These are phyloP conservation scores for Garra rufa DNA, from an alignment of 2,113 vertebrate genomes.

Conservation along the genomic window DNA sequence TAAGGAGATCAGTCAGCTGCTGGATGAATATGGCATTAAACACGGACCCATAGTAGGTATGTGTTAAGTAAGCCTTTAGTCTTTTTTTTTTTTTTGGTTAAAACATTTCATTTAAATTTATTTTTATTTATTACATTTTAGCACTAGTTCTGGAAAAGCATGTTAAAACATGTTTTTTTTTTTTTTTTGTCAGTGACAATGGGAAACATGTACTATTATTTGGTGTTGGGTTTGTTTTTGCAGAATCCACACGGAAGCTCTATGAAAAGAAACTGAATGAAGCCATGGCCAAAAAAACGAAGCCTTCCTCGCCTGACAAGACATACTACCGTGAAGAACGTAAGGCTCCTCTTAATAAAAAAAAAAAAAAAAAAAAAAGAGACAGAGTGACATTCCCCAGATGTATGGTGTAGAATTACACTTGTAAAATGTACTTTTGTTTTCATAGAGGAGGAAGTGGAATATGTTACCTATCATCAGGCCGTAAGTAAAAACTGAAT, in stretches of 20 bases:
- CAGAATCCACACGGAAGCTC: conserved; percentile 68
- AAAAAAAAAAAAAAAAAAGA: not conserved
- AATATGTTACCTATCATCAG: conserved; percentile 69
- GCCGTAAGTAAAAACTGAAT: conserved; percentile 64
- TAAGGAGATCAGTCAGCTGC: conserved; percentile 64
- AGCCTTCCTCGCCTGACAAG: conserved; percentile 63
- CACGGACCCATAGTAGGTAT: conserved; percentile 77
- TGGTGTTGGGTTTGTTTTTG: conserved; percentile 19
- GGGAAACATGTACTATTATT: not conserved
- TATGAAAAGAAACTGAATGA: conserved; percentile 72
- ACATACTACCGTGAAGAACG: conserved; percentile 79
- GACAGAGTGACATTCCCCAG: not conserved
- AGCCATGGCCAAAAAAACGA: conserved; percentile 55
- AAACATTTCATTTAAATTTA: not conserved
- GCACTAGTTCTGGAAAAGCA: not conserved
- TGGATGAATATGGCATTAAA: conserved; percentile 70
- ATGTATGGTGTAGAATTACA: not conserved
- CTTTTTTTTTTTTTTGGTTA: too few species aligned
- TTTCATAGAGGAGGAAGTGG: conserved; percentile 70
- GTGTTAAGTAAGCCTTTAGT: not conserved
- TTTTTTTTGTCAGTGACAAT: conserved; percentile 26
- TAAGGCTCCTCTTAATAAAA: conserved; percentile 48
- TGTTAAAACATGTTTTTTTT: conserved; percentile 27
- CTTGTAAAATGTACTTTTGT: not conserved
- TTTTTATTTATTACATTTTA: not conserved